phyloP scores from a whole-genome alignment of 2,113 vertebrate species.

The Laticauda colubrina region DNA sequence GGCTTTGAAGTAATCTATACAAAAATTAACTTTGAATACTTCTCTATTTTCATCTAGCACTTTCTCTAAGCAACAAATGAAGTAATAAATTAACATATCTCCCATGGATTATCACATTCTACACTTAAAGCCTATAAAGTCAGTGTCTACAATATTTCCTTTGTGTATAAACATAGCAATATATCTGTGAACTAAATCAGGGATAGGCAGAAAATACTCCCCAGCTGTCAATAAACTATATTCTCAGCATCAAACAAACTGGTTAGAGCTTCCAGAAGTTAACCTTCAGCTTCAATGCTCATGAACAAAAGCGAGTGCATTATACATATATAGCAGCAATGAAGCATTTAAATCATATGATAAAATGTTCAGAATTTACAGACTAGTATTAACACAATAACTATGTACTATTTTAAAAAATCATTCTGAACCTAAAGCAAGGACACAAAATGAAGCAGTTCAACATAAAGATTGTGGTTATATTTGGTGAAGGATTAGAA shows the following conservation, averaged over 20 bases:
- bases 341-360: constrained; percentile 42
- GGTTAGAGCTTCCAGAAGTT: not conserved
- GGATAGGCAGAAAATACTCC: not conserved
- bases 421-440: not conserved
- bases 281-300: not conserved
- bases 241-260: not conserved
- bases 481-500: not conserved
- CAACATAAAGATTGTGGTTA: not conserved
- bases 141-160: not conserved
- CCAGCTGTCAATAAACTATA: not conserved
- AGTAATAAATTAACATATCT: not conserved
- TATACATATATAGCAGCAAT: not conserved
- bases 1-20: not conserved
- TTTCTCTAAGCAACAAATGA: not conserved
- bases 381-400: constrained; percentile 29
- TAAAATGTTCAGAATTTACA: constrained; percentile 34
- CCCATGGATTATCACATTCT: not conserved
- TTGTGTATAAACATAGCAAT: not conserved
- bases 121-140: not conserved
- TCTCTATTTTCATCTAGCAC: not conserved
- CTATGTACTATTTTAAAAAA: constrained; percentile 5
- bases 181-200: not conserved
- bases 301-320: rapidly evolving
- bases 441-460: not conserved
- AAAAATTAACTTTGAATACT: not conserved